A percentile compares a stretch with the other conserved stretches of the same genome.
Conservation (phyloP, 2,113 vertebrate species). For the Mormyrus lacerda region DNA sequence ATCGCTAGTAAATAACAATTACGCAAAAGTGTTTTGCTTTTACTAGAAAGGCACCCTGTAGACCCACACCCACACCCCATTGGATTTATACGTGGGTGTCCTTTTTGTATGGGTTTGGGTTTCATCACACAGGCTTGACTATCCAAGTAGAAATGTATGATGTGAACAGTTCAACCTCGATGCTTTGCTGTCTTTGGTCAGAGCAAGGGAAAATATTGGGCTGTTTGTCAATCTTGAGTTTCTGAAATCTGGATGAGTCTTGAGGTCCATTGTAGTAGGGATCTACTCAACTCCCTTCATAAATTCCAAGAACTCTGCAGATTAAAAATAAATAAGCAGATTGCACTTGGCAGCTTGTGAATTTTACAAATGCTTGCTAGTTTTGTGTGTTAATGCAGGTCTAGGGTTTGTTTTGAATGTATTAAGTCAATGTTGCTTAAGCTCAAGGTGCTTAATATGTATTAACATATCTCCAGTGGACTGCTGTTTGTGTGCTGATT, state of each 20-base stretch:
- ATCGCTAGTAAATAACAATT: neutral
- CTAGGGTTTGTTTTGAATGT: neutral
- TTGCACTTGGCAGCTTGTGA: neutral
- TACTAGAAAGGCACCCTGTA: neutral
- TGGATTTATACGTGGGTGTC: neutral
- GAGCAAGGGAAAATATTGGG: neutral
- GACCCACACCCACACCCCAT: too few species aligned
- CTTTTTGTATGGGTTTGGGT: neutral
- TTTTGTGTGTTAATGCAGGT: neutral
- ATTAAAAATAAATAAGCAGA: neutral
- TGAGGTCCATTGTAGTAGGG: neutral
- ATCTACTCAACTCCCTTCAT: constrained; percentile 66
- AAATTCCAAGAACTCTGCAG: constrained; percentile 63
- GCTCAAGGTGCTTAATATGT: neutral
- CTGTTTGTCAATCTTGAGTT: neutral
- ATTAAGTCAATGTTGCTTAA: neutral
- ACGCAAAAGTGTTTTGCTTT: neutral
- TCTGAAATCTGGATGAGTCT: neutral
- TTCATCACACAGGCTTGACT: neutral
- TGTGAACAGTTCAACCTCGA: neutral
- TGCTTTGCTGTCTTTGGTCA: neutral
- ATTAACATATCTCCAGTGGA: neutral
- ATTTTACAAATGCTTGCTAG: neutral
- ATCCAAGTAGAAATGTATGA: neutral
- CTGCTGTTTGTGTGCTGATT: neutral